Conservation (phyloP, 2,113 vertebrate genomes). For the Apeltes quadracus region DNA sequence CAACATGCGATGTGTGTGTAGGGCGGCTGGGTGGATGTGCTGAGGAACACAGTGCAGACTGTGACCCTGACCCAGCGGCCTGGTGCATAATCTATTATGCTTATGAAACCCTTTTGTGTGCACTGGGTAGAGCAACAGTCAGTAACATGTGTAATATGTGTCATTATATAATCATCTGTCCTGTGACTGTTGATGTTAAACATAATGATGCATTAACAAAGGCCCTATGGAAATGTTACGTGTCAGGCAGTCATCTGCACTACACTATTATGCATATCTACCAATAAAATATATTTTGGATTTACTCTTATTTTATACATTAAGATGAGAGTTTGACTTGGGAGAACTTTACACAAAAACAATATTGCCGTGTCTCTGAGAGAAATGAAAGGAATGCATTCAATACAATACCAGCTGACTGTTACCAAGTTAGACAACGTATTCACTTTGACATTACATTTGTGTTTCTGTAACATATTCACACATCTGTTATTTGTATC, state of each 20-base stretch:
- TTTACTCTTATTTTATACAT: not conserved
- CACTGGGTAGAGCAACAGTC: not conserved
- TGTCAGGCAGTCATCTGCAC: not conserved
- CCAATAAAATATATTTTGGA: not conserved
- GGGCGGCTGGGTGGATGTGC: not conserved
- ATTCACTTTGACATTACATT: not conserved
- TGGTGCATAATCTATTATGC: not conserved
- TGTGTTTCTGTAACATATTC: not conserved
- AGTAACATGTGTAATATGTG: not conserved
- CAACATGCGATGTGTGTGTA: too few species aligned
- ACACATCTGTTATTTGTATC: not conserved
- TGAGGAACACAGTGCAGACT: constrained; percentile 1
- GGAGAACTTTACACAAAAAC: not conserved
- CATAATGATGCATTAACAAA: too few species aligned
- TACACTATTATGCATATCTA: not conserved
- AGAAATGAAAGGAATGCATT: not conserved
- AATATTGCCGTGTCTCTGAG: not conserved
- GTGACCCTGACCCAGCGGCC: not conserved
- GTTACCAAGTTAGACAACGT: not conserved
- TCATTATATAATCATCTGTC: not conserved
- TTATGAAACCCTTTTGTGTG: not conserved
- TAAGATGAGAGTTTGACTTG: not conserved
- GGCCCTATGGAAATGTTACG: too few species aligned
- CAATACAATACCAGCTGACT: not conserved
- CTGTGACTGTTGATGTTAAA: not conserved